A percentile compares a stretch with the other conserved stretches of the same genome.
Evolutionary conservation across 2,797 vertebrate genomes (phyloP).

Genomic region (Chelmon rostratus): DNA sequence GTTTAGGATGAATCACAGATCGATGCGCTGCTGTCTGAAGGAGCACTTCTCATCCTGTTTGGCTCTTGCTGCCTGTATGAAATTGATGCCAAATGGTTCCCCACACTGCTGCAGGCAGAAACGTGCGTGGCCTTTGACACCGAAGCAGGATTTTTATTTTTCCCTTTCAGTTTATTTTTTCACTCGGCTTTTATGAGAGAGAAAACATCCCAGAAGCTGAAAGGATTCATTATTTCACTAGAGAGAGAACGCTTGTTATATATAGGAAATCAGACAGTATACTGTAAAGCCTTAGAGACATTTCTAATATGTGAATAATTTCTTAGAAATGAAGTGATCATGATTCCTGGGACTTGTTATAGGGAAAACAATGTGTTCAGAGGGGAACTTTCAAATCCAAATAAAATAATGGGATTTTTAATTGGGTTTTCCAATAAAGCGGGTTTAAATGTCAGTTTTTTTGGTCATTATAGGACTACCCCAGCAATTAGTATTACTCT

Average conservation of each 20-base stretch:
- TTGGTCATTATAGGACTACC: neutral
- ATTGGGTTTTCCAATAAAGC: no score
- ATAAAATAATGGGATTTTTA: neutral
- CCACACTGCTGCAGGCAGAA: slow-evolving; percentile 44
- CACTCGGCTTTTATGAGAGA: neutral
- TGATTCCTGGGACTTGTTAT: neutral
- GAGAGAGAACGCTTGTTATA: neutral
- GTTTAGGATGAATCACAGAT: slow-evolving; percentile 50
- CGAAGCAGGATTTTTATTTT: slow-evolving; percentile 16
- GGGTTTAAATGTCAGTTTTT: neutral
- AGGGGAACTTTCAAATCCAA: neutral
- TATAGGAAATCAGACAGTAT: neutral
- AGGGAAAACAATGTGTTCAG: neutral
- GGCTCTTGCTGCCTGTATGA: slow-evolving; percentile 24
- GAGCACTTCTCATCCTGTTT: slow-evolving; percentile 35
- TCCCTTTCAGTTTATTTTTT: slow-evolving; percentile 25
- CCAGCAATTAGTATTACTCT: neutral
- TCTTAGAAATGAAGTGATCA: neutral
- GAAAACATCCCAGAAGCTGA: neutral
- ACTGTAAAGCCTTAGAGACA: neutral
- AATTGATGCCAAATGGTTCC: slow-evolving; percentile 31
- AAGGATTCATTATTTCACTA: neutral
- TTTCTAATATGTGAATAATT: neutral
- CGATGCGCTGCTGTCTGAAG: slow-evolving; percentile 34
- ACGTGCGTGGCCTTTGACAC: slow-evolving; percentile 41